Conservation (phyloP, 2,797 vertebrate species). For the Pygocentrus nattereri region DNA sequence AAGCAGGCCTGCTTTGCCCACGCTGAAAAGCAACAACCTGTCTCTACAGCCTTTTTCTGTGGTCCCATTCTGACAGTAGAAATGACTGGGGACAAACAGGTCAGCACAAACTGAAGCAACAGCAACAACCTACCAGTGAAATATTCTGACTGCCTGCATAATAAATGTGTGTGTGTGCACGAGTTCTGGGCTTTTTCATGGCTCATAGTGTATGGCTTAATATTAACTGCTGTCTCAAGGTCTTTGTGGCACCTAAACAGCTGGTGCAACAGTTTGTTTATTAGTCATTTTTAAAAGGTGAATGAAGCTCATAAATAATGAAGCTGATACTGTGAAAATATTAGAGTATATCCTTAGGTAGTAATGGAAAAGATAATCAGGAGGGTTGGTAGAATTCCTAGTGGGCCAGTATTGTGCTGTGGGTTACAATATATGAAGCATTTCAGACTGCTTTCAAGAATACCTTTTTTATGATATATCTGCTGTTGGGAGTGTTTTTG, state of each 20-base stretch:
- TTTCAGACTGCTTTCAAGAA: no score
- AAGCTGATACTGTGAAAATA: no score
- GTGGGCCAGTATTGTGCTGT: no score
- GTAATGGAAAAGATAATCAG: no score
- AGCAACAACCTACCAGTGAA: neutral
- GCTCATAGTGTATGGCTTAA: neutral
- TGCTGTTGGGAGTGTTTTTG: no score
- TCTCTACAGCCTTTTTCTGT: neutral
- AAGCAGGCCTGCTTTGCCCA: conserved; percentile 27
- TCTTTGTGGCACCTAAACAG: neutral
- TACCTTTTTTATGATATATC: no score
- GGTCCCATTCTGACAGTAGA: neutral
- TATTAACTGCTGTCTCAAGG: neutral
- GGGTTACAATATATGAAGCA: no score
- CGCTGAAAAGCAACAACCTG: neutral
- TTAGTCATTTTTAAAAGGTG: no score
- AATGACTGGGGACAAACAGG: neutral
- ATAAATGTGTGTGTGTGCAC: neutral
- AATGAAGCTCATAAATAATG: no score
- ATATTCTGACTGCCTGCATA: neutral
- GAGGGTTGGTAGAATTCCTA: no score
- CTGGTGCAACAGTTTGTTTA: no score
- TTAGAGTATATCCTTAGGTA: no score
- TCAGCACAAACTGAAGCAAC: conserved; percentile 20
- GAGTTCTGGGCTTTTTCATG: neutral